Base-by-base conservation (phyloP, 2,797 vertebrate species). In the Notoglanidium macrostoma region DNA sequence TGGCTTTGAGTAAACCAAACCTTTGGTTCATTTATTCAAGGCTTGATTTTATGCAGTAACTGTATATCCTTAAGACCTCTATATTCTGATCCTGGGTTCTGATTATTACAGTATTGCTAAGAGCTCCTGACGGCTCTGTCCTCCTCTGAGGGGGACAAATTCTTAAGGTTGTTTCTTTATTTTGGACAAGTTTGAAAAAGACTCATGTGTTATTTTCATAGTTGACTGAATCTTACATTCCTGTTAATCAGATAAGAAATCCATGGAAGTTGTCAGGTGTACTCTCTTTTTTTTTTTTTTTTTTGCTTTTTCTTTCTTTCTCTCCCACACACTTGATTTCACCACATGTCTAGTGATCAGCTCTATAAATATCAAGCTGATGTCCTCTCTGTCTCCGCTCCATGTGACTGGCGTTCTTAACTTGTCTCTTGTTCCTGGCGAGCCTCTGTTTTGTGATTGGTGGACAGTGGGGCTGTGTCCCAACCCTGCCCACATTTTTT, bases 361-460 rank as follows among this genome's bases (percentile, higher is more conserved):
- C 55, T 32, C 54, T 54, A 29, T 29, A 78, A 59, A 59, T 61
- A 61, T 61, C 35, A 59, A 61, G 3, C 23, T 8, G 23, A 2
- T 32, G 8, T 68, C 63, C n/a, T 67, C 63, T 19, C 7, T 1
- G 2, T 32, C 15, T 49, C 6, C 8, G 3, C 0, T 80, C 44
- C 91, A 89, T 93, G 90, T 93, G 92, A 92, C 89, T 51, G 14
- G n/a, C 67, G 70, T 90, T 91, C 88, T 85, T 83, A 85, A 89
- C 89, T 83, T 67, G 83, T 59, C 59, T 80, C 44, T 4, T 32
- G 49, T 84, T 86, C 81, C 35, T 40, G 19, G 7, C 82, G 84
- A 83, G 80, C 86, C 78, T 77, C 32, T 72, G 67, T 15, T 35
- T 12, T 2, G 1, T 83, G 92, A 96, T 95, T 95, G 95, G 95